Percentiles rank a stretch among this genome's conserved stretches.
phyloP scores from a whole-genome alignment of 2,797 vertebrate genomes.

The Bradypus variegatus region DNA sequence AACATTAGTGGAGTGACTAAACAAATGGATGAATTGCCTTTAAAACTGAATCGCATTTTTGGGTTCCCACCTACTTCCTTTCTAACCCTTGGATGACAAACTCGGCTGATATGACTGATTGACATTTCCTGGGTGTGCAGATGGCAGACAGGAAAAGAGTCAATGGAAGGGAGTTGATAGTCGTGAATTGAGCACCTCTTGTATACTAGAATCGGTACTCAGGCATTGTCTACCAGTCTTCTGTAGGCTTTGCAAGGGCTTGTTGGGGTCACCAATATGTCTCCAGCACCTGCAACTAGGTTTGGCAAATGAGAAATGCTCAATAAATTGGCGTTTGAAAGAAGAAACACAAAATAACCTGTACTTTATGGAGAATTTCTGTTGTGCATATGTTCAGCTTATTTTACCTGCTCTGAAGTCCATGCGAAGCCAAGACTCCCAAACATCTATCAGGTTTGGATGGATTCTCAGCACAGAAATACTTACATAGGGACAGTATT shows the following conservation, averaged over 20 bases:
- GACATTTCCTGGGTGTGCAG: constrained; percentile 46
- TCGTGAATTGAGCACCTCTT: background rate
- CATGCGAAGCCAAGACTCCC: background rate
- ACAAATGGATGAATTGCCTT: background rate
- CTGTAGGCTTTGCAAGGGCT: background rate
- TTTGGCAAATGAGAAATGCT: background rate
- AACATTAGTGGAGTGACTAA: background rate
- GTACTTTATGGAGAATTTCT: background rate
- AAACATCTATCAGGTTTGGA: background rate
- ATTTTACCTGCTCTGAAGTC: fast-evolving
- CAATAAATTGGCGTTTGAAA: background rate
- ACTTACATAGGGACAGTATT: background rate
- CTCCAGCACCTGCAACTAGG: no score
- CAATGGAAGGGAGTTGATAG: background rate
- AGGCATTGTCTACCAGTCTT: background rate
- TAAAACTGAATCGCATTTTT: background rate
- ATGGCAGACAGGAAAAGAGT: background rate
- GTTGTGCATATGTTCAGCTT: background rate
- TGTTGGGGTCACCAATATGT: fast-evolving
- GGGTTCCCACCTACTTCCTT: background rate
- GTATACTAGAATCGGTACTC: no score
- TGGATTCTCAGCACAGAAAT: background rate
- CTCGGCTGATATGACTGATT: background rate
- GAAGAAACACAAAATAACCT: background rate
- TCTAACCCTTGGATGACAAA: background rate